Evolutionary conservation across 2,888 invertebrate species (phyloP).

Genomic region (Nudaria mundana): DNA sequence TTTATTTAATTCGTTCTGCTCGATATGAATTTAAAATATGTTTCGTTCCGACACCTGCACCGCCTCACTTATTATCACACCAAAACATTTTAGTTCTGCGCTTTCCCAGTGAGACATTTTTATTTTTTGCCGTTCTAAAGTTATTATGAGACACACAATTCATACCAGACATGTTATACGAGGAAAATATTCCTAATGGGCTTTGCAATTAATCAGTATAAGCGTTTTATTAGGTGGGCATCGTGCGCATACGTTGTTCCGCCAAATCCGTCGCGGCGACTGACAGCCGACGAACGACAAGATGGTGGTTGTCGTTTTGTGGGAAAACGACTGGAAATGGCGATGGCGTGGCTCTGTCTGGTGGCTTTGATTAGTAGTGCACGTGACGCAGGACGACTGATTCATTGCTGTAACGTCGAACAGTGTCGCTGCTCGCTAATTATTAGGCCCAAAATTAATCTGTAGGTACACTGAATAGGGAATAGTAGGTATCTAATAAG

Average conservation of each 20-base stretch:
- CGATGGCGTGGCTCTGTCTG: slow-evolving; percentile 43
- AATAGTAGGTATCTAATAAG: no score
- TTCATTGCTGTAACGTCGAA: slow-evolving; percentile 22
- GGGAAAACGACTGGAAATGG: slow-evolving; percentile 46
- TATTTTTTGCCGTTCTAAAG: slow-evolving; percentile 38
- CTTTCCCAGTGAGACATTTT: slow-evolving; percentile 40
- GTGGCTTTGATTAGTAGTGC: slow-evolving; percentile 36
- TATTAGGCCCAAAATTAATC: no score
- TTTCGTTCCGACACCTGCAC: slow-evolving; percentile 44
- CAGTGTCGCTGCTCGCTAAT: slow-evolving; percentile 22
- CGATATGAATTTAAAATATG: slow-evolving; percentile 45
- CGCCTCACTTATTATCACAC: slow-evolving; percentile 31
- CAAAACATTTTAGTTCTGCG: slow-evolving; percentile 54
- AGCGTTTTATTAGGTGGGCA: slow-evolving; percentile 65
- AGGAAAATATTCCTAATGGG: slow-evolving; percentile 32
- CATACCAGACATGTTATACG: slow-evolving; percentile 44
- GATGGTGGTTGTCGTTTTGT: slow-evolving; percentile 29
- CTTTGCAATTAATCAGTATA: slow-evolving; percentile 65
- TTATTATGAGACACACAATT: slow-evolving; percentile 39
- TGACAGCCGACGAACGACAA: slow-evolving; percentile 44
- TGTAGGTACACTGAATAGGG: no score
- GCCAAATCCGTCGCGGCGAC: slow-evolving; percentile 53
- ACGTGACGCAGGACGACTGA: slow-evolving; percentile 19
- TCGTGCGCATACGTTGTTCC: slow-evolving; percentile 51
- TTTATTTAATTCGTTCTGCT: slow-evolving; percentile 47